A percentile compares a stretch with the other conserved stretches of the same genome.
Evolutionary conservation across 2,113 vertebrate genomes (phyloP).

Genomic region (Siniperca chuatsi): DNA sequence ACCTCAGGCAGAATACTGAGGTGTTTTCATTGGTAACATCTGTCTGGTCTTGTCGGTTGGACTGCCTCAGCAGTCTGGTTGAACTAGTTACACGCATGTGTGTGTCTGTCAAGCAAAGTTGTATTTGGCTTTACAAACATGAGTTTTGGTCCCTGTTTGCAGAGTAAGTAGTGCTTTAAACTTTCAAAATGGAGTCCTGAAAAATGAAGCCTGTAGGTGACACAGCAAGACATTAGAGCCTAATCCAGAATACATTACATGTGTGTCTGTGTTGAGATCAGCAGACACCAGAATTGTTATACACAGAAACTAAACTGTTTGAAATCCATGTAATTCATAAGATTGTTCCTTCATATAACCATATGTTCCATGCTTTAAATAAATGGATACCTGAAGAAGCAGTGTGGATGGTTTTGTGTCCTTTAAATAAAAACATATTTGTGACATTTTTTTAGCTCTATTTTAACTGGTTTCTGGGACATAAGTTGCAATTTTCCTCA

Average conservation of each 20-base stretch:
- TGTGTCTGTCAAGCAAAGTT: constrained; percentile 2
- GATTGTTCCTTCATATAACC: neutral
- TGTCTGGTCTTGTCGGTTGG: constrained; percentile 33
- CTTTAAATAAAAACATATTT: neutral
- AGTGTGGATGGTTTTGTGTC: neutral
- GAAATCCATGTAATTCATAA: neutral
- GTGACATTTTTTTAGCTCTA: neutral
- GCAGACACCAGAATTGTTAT: no score
- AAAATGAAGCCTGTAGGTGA: neutral
- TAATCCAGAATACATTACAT: neutral
- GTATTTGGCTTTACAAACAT: neutral
- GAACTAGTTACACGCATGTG: constrained; percentile 33
- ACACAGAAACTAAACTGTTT: neutral
- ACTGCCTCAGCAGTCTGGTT: constrained; percentile 38
- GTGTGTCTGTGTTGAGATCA: neutral
- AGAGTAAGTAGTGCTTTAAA: neutral
- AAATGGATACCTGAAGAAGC: neutral
- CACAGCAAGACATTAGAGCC: neutral
- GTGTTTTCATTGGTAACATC: neutral
- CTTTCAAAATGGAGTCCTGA: constrained; percentile 26
- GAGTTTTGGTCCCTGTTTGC: neutral
- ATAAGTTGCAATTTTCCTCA: neutral
- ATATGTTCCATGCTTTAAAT: neutral
- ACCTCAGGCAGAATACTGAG: constrained; percentile 3
- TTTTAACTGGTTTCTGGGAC: neutral